Percentiles rank a stretch among this genome's conserved stretches.
phyloP scores from a whole-genome alignment of 1,140 invertebrate genomes.

The Acromyrmex echinatior region DNA sequence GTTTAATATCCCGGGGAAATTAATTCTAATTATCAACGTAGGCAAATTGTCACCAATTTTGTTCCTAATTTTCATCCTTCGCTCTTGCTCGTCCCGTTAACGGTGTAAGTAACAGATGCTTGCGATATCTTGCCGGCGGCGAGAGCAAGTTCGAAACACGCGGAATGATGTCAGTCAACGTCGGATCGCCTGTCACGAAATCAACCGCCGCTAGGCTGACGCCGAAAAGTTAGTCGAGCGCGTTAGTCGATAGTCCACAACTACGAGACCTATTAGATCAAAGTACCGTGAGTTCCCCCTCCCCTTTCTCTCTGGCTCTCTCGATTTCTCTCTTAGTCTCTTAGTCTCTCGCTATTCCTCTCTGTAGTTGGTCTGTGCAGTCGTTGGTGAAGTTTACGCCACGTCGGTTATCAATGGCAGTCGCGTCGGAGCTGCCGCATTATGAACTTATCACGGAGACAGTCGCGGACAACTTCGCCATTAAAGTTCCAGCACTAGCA shows the following conservation, averaged over 20 bases:
- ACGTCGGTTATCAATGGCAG: slow-evolving; percentile 68
- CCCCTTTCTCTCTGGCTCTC: slow-evolving; percentile 4
- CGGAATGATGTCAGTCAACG: slow-evolving; percentile 50
- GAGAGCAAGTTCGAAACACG: slow-evolving; percentile 44
- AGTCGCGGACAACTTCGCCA: slow-evolving; percentile 68
- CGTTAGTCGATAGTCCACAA: slow-evolving; percentile 66
- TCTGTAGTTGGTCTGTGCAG: slow-evolving; percentile 46
- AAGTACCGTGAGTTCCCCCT: slow-evolving; percentile 29
- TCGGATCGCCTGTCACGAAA: slow-evolving; percentile 49
- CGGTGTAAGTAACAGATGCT: slow-evolving; percentile 36
- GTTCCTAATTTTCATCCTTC: neutral
- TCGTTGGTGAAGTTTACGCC: slow-evolving; percentile 68
- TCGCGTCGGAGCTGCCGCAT: slow-evolving; percentile 59
- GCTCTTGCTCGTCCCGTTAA: slow-evolving; percentile 4
- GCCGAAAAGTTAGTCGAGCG: slow-evolving; percentile 64
- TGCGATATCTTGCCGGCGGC: slow-evolving; percentile 28
- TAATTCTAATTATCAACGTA: neutral
- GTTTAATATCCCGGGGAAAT: neutral
- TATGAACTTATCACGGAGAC: slow-evolving; percentile 70
- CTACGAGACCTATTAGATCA: slow-evolving; percentile 66
- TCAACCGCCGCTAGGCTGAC: slow-evolving; percentile 52
- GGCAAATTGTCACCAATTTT: slow-evolving; percentile 15
- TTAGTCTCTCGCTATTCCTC: slow-evolving; percentile 26
- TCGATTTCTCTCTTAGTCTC: slow-evolving; percentile 6
- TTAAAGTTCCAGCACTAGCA: slow-evolving; percentile 62